phyloP scores from a whole-genome alignment of 64 coral and sea anemone species.

The Catalaphyllia jardinei region DNA sequence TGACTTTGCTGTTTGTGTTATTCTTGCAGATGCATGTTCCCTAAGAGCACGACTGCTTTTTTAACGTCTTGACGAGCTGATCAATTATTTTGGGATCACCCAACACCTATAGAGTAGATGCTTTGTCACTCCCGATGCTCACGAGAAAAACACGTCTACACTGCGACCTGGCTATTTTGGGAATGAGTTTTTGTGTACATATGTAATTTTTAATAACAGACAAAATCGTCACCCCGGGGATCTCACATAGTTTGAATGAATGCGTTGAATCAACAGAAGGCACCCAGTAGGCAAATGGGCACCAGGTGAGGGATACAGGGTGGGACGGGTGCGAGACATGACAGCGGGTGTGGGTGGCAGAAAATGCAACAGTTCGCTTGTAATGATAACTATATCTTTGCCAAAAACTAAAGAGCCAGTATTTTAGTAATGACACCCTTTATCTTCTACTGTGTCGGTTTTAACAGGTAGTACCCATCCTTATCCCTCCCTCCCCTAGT shows the following conservation, averaged over 20 bases:
- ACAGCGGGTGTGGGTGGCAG: background rate
- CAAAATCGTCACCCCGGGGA: conserved; percentile 41
- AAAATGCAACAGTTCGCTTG: background rate
- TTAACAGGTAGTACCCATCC: background rate
- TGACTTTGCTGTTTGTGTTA: conserved; percentile 10
- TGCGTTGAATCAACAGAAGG: background rate
- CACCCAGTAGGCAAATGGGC: background rate
- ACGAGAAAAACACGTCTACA: conserved; percentile 25
- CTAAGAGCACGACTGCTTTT: background rate
- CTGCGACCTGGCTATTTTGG: conserved; percentile 45
- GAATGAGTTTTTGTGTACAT: conserved; percentile 57
- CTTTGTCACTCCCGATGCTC: background rate
- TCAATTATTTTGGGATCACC: background rate
- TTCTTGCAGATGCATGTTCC: background rate
- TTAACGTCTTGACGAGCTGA: background rate
- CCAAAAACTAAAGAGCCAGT: background rate
- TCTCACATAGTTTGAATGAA: conserved; percentile 33
- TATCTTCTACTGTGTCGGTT: background rate
- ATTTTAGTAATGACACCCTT: background rate
- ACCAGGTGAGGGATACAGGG: background rate
- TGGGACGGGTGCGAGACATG: no score
- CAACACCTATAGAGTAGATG: background rate
- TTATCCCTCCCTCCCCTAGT: conserved; percentile 1
- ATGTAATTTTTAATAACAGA: conserved; percentile 53
- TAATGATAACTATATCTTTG: background rate